Conservation (phyloP, 2,113 vertebrate species). For the Cyanoliseus patagonus region DNA sequence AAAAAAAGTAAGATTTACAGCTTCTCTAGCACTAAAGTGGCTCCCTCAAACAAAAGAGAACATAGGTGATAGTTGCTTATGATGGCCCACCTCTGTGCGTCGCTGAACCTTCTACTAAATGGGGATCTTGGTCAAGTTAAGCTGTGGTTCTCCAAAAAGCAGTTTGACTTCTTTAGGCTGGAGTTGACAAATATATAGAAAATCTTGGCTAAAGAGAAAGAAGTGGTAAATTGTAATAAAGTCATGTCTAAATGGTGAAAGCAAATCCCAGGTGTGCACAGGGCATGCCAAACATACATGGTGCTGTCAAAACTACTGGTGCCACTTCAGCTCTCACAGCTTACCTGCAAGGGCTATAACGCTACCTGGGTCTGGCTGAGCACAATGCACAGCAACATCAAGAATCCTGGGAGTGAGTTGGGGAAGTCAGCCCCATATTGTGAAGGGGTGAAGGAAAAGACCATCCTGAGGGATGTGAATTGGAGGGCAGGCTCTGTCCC, state of each 20-base stretch:
- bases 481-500: background rate
- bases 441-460: background rate
- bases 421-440: background rate
- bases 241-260: background rate
- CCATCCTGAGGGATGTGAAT: background rate
- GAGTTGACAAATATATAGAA: background rate
- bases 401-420: background rate
- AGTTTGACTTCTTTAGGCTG: background rate
- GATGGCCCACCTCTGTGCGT: background rate
- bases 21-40: background rate
- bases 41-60: background rate
- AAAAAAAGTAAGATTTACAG: background rate
- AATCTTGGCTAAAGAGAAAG: background rate
- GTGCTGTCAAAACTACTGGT: background rate
- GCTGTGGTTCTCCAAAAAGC: background rate
- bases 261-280: background rate
- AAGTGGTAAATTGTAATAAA: background rate
- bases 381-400: background rate
- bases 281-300: background rate
- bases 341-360: background rate
- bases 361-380: accelerated
- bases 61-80: background rate
- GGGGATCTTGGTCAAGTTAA: background rate
- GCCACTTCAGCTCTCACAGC: background rate
- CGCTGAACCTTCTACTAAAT: background rate